These are phyloP conservation scores for Callionymus lyra DNA, from an alignment of 2,113 vertebrate species.

Conservation along the genomic window DNA sequence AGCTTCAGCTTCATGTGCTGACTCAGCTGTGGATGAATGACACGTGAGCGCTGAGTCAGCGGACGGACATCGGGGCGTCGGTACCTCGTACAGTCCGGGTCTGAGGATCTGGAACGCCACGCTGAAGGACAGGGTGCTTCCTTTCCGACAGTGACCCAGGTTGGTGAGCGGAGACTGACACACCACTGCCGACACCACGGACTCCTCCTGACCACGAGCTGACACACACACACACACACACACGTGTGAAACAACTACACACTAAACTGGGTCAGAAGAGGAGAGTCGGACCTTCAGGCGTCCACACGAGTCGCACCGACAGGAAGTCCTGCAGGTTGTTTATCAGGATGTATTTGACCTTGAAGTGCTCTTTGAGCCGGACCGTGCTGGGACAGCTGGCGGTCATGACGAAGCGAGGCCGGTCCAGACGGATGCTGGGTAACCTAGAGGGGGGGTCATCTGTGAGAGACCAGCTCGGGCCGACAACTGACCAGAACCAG, in stretches of 20 bases:
- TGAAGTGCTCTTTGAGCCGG: slow-evolving; percentile 73
- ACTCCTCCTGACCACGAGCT: slow-evolving; percentile 55
- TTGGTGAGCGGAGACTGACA: slow-evolving; percentile 67
- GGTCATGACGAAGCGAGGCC: slow-evolving; percentile 85
- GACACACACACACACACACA: slow-evolving; percentile 4
- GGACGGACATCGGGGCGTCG: not conserved
- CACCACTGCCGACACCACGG: slow-evolving; percentile 53
- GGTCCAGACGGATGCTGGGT: slow-evolving; percentile 83
- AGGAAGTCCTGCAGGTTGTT: slow-evolving; percentile 94
- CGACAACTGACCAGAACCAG: not conserved
- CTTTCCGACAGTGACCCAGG: slow-evolving; percentile 81
- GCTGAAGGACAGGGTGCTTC: slow-evolving; percentile 79
- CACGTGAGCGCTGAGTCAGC: not conserved
- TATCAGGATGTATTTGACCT: slow-evolving; percentile 83
- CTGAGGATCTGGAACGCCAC: slow-evolving; percentile 86
- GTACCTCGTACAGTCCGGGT: slow-evolving; percentile 83
- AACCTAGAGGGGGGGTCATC: slow-evolving; percentile 43
- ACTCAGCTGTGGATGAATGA: slow-evolving; percentile 65
- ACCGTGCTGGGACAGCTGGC: slow-evolving; percentile 83
- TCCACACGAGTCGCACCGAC: slow-evolving; percentile 87
- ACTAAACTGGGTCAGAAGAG: not conserved
- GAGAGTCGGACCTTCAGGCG: slow-evolving; percentile 68
- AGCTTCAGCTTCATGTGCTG: slow-evolving; percentile 94
- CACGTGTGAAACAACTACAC: not conserved
- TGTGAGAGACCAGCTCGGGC: no score